Conservation (phyloP, 1,140 invertebrate species). For the Tigriopus japonicus region DNA sequence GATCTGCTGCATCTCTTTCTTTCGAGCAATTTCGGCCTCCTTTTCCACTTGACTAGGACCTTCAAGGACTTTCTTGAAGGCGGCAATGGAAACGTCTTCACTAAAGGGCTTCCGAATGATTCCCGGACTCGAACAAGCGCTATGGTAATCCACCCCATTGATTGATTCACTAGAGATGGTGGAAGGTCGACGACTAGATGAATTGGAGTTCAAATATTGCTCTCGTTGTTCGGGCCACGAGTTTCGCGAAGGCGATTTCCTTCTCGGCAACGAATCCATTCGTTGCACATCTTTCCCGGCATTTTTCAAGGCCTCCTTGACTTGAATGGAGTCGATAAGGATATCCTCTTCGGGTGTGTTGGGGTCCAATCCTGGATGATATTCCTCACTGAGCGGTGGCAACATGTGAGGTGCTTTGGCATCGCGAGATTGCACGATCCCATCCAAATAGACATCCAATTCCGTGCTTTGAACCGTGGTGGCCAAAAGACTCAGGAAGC, state of each 20-base stretch:
- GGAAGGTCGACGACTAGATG: neutral
- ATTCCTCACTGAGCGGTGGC: neutral
- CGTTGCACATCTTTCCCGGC: neutral
- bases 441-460: neutral
- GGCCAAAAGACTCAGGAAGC: neutral
- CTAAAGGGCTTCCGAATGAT: neutral
- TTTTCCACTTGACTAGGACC: neutral
- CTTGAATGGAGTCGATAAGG: neutral
- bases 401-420: neutral
- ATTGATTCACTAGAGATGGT: neutral
- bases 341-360: slow-evolving; percentile 3
- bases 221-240: neutral
- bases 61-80: slow-evolving; percentile 2
- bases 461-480: neutral
- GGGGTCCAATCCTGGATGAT: slow-evolving; percentile 1
- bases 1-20: neutral
- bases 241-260: neutral
- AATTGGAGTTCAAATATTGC: neutral
- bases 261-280: slow-evolving; percentile 1
- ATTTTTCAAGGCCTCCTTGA: neutral
- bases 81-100: neutral
- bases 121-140: neutral
- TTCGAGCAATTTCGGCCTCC: neutral
- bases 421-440: neutral
- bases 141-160: neutral